Evolutionary conservation across 2,888 invertebrate genomes (phyloP).

Genomic region (Dryobota labecula): DNA sequence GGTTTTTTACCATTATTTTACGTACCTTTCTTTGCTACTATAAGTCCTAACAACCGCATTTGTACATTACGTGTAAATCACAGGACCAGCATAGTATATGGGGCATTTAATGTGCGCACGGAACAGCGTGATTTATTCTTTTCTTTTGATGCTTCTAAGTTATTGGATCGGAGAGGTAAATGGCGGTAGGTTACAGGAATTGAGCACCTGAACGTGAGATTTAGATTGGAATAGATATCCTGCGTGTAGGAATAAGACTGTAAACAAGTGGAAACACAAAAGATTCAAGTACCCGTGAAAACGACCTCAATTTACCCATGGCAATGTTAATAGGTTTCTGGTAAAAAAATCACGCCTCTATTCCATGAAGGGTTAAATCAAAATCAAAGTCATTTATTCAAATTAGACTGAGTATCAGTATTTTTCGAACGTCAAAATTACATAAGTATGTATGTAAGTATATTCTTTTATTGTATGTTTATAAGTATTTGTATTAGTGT

Average conservation of each 20-base stretch:
- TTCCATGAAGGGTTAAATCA: neutral
- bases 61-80: constrained; percentile 25
- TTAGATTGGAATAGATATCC: constrained; percentile 11
- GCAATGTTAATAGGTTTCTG: neutral
- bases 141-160: constrained; percentile 45
- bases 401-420: too few species aligned
- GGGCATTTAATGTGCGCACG: constrained; percentile 14
- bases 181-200: constrained; percentile 12
- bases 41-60: neutral
- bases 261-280: neutral
- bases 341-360: neutral
- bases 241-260: neutral
- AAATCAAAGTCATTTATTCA: too few species aligned
- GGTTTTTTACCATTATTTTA: neutral
- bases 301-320: too few species aligned
- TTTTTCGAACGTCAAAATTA: too few species aligned
- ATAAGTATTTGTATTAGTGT: too few species aligned
- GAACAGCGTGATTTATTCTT: constrained; percentile 38
- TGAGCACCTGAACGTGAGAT: constrained; percentile 19
- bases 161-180: constrained; percentile 27
- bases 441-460: too few species aligned
- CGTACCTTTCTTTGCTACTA: neutral
- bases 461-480: too few species aligned
- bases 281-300: too few species aligned
- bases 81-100: constrained; percentile 19